phyloP scores from a whole-genome alignment of 2,888 invertebrate species.

The Aphidoletes aphidimyza region DNA sequence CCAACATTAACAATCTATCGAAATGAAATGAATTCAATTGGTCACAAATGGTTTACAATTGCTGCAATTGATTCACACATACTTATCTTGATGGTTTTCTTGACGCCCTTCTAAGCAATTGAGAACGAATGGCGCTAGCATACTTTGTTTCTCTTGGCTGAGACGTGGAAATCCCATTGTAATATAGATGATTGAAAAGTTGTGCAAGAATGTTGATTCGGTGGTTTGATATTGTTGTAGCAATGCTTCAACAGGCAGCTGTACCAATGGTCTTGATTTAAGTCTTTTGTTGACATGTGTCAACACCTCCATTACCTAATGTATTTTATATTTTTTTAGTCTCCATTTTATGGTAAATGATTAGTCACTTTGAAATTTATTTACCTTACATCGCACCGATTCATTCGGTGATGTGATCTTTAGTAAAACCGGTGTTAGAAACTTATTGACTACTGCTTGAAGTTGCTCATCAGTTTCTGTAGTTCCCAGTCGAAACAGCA shows the following conservation, averaged over 20 bases:
- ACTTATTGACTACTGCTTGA: constrained; percentile 80
- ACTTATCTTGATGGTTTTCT: constrained; percentile 86
- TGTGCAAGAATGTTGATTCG: constrained; percentile 80
- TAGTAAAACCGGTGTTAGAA: constrained; percentile 87
- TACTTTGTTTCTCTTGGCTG: constrained; percentile 77
- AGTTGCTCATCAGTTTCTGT: constrained; percentile 91
- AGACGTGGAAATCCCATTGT: constrained; percentile 90
- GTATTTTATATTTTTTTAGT: neutral
- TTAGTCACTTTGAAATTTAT: no score
- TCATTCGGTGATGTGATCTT: constrained; percentile 90
- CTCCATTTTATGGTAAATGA: neutral
- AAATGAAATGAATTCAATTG: neutral
- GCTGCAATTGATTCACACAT: constrained; percentile 55
- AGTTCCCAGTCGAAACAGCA: constrained; percentile 87
- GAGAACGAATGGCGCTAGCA: constrained; percentile 78
- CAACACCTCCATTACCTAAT: constrained; percentile 88
- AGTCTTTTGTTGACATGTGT: constrained; percentile 91
- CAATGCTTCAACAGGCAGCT: constrained; percentile 86
- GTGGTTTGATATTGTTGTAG: constrained; percentile 83
- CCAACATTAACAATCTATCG: constrained; percentile 78
- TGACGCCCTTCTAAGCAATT: constrained; percentile 84
- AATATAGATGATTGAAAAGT: constrained; percentile 93
- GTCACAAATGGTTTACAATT: neutral
- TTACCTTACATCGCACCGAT: constrained; percentile 77
- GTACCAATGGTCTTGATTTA: constrained; percentile 84